Conservation (phyloP, 2,888 invertebrate species). For the Volucella inflata region DNA sequence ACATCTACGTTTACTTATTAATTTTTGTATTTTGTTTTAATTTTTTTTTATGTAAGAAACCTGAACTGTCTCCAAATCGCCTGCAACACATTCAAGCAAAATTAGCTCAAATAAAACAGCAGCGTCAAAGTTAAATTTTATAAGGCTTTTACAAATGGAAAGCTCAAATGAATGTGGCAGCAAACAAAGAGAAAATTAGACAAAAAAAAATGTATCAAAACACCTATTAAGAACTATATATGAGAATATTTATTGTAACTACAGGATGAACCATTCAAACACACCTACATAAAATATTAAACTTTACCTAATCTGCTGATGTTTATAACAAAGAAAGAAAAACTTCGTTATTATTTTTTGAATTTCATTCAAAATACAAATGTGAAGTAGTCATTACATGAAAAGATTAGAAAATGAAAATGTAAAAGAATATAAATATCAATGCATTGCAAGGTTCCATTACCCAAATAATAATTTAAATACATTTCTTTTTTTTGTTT, state of each 20-base stretch:
- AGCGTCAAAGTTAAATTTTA: conserved; percentile 74
- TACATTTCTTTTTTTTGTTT: conserved; percentile 39
- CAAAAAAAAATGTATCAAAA: conserved; percentile 27
- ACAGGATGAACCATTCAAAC: conserved; percentile 50
- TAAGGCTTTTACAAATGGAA: conserved; percentile 1
- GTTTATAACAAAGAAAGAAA: conserved; percentile 46
- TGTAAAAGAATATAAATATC: conserved; percentile 49
- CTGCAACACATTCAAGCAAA: conserved; percentile 83
- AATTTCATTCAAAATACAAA: conserved; percentile 42
- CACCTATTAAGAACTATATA: conserved; percentile 22
- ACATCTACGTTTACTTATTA: not conserved
- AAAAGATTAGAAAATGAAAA: not conserved
- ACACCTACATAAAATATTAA: conserved; percentile 49
- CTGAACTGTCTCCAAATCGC: conserved; percentile 83
- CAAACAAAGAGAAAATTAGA: conserved; percentile 41
- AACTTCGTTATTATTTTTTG: conserved; percentile 29
- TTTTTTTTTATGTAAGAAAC: conserved; percentile 78
- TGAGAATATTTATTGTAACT: conserved; percentile 55
- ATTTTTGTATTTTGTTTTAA: conserved; percentile 10
- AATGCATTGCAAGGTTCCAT: conserved; percentile 56
- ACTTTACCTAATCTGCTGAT: conserved; percentile 66
- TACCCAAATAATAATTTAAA: conserved; percentile 48
- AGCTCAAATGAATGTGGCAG: conserved; percentile 33
- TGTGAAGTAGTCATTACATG: conserved; percentile 9
- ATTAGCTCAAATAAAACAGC: conserved; percentile 83